Evolutionary conservation across 1,140 invertebrate species (phyloP).

Genomic region (Drosophila bocqueti): DNA sequence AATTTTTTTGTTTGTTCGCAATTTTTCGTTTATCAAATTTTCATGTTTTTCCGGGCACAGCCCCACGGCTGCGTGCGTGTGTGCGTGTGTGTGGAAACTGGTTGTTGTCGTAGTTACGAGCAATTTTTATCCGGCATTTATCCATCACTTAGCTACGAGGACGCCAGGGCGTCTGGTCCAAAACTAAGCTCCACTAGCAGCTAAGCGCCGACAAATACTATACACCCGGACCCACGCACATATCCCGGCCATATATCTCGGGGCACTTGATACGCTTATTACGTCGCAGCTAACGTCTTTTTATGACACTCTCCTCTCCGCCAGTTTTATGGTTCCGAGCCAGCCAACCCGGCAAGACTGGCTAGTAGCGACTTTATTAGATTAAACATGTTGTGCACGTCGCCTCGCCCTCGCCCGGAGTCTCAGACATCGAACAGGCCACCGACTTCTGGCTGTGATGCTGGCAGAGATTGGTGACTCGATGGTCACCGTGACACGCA

Average conservation of each 20-base stretch:
- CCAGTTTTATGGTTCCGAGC: conserved; percentile 57
- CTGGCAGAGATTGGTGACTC: conserved; percentile 3
- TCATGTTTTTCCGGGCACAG: conserved; percentile 61
- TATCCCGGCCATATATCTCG: conserved; percentile 44
- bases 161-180: conserved; percentile 55
- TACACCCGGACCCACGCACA: conserved; percentile 6
- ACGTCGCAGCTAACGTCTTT: conserved; percentile 68
- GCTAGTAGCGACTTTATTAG: conserved; percentile 76
- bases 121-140: conserved; percentile 81
- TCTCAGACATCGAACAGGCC: conserved; percentile 11
- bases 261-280: conserved; percentile 82
- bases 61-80: conserved; percentile 4
- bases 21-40: conserved; percentile 80
- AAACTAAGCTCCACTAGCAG: conserved; percentile 53
- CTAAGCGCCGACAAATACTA: conserved; percentile 17
- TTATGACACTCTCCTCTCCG: conserved; percentile 60
- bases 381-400: conserved; percentile 79
- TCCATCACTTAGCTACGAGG: conserved; percentile 74
- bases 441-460: conserved; percentile 15
- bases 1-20: conserved; percentile 52
- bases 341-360: conserved; percentile 37
- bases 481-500: conserved; percentile 4
- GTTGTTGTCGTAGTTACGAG: conserved; percentile 71
- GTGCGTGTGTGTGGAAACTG: conserved; percentile 2
- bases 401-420: conserved; percentile 26